Conservation (phyloP, 2,113 vertebrate species). For the Chamaetylas fuelleborni region DNA sequence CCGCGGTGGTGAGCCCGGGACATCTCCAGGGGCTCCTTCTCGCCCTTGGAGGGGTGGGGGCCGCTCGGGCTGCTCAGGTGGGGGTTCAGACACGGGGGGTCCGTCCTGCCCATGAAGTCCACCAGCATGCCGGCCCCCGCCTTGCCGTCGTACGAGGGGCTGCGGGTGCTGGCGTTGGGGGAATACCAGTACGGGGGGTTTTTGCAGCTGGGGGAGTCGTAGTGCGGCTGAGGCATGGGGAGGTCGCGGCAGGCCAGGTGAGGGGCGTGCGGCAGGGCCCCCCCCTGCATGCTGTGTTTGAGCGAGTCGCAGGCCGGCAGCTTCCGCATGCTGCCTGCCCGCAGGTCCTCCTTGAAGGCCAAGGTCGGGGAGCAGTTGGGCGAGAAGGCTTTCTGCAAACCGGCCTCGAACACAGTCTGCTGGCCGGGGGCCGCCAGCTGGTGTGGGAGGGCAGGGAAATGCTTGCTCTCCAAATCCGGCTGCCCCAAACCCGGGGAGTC, state of each 20-base stretch:
- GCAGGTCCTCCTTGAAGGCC: constrained; percentile 81
- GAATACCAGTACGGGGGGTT: constrained; percentile 95
- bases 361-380: constrained; percentile 91
- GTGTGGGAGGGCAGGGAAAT: constrained; percentile 82
- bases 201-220: constrained; percentile 95
- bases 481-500: constrained; percentile 91
- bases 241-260: constrained; percentile 86
- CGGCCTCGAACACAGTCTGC: constrained; percentile 75
- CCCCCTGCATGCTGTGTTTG: constrained; percentile 77
- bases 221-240: constrained; percentile 87
- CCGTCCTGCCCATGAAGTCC: constrained; percentile 86
- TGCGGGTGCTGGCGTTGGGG: constrained; percentile 81
- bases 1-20: constrained; percentile 77
- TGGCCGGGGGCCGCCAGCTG: constrained; percentile 74
- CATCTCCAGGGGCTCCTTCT: constrained; percentile 89
- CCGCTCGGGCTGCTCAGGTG: constrained; percentile 77
- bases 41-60: constrained; percentile 79
- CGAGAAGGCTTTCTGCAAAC: constrained; percentile 88
- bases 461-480: constrained; percentile 81
- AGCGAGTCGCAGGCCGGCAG: constrained; percentile 87
- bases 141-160: constrained; percentile 86
- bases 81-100: constrained; percentile 79
- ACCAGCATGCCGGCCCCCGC: constrained; percentile 72
- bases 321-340: constrained; percentile 78
- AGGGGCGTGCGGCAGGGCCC: constrained; percentile 63